Evolutionary conservation across 2,113 vertebrate genomes (phyloP).

Genomic region (Anseranas semipalmata): DNA sequence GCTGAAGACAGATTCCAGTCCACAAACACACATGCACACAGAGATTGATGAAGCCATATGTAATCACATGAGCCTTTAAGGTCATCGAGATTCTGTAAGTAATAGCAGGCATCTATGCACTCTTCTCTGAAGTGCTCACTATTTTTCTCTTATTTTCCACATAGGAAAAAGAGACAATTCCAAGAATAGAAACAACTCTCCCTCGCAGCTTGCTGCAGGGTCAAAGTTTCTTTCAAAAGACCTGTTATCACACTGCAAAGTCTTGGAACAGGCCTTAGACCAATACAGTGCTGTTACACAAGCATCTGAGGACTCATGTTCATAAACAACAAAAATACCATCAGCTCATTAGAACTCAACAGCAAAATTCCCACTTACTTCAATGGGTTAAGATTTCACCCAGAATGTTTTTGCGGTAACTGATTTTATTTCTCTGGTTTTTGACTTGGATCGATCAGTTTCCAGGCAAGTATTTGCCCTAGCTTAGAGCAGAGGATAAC

Average conservation of each 20-base stretch:
- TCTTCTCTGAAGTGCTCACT: neutral
- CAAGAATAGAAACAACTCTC: neutral
- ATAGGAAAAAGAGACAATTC: neutral
- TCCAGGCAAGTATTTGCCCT: neutral
- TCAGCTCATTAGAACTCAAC: neutral
- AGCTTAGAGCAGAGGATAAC: neutral
- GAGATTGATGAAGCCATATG: neutral
- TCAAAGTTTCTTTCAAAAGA: neutral
- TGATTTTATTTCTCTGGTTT: neutral
- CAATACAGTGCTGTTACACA: neutral
- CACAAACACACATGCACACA: neutral
- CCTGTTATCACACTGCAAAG: neutral
- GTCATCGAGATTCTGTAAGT: neutral
- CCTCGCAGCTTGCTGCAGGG: neutral
- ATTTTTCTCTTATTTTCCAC: neutral
- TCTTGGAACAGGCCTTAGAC: neutral
- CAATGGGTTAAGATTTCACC: neutral
- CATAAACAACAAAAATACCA: neutral
- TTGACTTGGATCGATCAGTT: fast-evolving
- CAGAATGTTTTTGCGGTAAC: neutral
- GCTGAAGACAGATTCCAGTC: neutral
- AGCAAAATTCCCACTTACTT: neutral
- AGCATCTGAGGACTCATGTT: neutral
- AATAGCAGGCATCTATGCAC: neutral
- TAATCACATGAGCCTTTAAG: neutral